A percentile compares a stretch with the other conserved stretches of the same genome.
These are phyloP conservation scores for Pyrrhia umbra DNA, from an alignment of 2,888 invertebrate genomes.

Conservation along the genomic window DNA sequence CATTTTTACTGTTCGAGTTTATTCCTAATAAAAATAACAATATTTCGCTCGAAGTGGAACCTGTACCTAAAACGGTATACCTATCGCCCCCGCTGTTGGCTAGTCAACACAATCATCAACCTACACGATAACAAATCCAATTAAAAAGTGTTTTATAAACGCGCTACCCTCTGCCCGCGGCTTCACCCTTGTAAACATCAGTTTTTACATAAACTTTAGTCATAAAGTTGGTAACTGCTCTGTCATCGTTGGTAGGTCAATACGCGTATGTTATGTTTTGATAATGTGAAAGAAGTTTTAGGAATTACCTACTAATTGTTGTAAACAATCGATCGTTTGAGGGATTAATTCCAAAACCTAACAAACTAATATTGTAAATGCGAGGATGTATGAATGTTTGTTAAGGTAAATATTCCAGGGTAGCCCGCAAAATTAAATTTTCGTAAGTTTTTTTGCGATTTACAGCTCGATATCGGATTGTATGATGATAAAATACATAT, in stretches of 20 bases:
- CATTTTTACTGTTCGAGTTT: too few relatives aligned
- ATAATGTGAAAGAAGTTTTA: neutral
- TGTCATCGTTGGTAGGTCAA: neutral
- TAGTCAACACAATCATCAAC: slow-evolving; percentile 31
- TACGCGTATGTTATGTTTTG: neutral
- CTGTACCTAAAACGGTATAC: neutral
- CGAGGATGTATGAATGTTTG: too few relatives aligned
- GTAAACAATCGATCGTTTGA: too few relatives aligned
- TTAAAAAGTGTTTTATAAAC: slow-evolving; percentile 22
- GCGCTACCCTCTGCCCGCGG: neutral
- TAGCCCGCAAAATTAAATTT: too few relatives aligned
- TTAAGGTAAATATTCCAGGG: too few relatives aligned
- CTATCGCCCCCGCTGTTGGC: neutral
- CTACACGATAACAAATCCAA: slow-evolving; percentile 33
- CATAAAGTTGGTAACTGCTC: neutral
- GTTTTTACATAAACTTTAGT: neutral
- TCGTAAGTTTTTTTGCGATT: too few relatives aligned
- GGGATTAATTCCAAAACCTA: too few relatives aligned
- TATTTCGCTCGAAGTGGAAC: neutral
- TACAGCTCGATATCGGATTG: too few relatives aligned
- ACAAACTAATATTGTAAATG: too few relatives aligned
- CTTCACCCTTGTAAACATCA: neutral
- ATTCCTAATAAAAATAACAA: too few relatives aligned
- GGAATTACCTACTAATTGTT: too few relatives aligned
- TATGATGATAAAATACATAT: too few relatives aligned